Evolutionary conservation across 2,113 vertebrate species (phyloP), one percentile per base, ranked within the genome.

Genomic region (Bungarus multicinctus): DNA sequence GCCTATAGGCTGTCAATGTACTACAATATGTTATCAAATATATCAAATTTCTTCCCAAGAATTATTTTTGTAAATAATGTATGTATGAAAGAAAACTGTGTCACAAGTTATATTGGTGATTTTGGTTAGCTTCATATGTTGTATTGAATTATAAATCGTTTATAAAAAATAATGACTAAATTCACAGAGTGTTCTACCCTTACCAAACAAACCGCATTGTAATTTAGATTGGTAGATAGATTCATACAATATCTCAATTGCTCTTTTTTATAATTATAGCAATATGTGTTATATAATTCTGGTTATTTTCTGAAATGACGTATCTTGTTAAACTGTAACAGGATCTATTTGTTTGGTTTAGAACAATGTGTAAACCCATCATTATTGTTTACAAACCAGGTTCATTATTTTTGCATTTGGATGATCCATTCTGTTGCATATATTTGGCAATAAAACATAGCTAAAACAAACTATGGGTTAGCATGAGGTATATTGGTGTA

Each of bases 41-140:
- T 92, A 90, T 58, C 43, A 14, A 89, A 90, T 96, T 96, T 95
- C 27, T 96, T 96, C 95, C 91, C 91, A 69, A 52, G 88, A 94
- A 93, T 92, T 93, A 60, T 87, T 96, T 90, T 30, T 94, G 88
- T 93, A 93, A 90, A 58, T 89, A n/a, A n/a, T 20, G 88, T 90
- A 91, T 74, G 91, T 94, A 94, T 55, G 85, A 55, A 25, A 0
- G 1, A 64, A 95, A 95, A 87, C 30, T 45, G 93, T 87, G n/a
- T 60, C 94, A 12, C 81, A 89, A 54, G 74, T 11, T 88, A 12
- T 88, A 90, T 85, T 39, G 25, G 55, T 74, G 50, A 93, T 58
- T 0, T 34, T 39, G 16, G 18, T 81, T 22, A 81, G 74, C 12
- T 81, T 81, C 34, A 39, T 81, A 81, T 43, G 18, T 74, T 74